Conservation (phyloP, 2,113 vertebrate species). For the Larimichthys crocea region DNA sequence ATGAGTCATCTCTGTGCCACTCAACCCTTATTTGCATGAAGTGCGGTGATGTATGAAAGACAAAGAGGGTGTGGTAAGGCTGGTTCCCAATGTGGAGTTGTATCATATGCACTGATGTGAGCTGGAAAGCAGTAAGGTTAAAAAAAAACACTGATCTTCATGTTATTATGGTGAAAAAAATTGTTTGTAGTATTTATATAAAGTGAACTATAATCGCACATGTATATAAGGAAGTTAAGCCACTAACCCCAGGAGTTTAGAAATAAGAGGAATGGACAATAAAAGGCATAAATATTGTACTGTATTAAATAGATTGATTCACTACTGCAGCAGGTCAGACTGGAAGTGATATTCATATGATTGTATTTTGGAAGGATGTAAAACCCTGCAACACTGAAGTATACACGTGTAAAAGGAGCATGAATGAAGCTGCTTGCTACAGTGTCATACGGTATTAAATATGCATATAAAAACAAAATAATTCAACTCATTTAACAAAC, state of each 20-base stretch:
- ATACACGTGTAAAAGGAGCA: background rate
- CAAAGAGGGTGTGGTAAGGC: constrained; percentile 38
- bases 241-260: background rate
- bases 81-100: constrained; percentile 6
- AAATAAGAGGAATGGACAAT: background rate
- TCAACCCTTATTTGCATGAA: constrained; percentile 48
- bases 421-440: background rate
- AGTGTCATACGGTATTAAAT: no score
- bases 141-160: background rate
- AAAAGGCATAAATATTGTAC: background rate
- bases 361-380: background rate
- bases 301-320: background rate
- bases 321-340: background rate
- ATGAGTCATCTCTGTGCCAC: background rate
- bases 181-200: background rate
- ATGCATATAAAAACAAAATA: background rate
- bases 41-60: constrained; percentile 39
- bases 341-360: background rate
- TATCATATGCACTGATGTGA: background rate
- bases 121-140: background rate
- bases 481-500: background rate
- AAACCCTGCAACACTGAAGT: background rate
- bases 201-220: background rate
- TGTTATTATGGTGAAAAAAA: background rate
- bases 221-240: background rate